A percentile compares a stretch with the other conserved stretches of the same genome.
Evolutionary conservation across 2,113 vertebrate species (phyloP).

Genomic region (Pseudolaguvia tuberculata): DNA sequence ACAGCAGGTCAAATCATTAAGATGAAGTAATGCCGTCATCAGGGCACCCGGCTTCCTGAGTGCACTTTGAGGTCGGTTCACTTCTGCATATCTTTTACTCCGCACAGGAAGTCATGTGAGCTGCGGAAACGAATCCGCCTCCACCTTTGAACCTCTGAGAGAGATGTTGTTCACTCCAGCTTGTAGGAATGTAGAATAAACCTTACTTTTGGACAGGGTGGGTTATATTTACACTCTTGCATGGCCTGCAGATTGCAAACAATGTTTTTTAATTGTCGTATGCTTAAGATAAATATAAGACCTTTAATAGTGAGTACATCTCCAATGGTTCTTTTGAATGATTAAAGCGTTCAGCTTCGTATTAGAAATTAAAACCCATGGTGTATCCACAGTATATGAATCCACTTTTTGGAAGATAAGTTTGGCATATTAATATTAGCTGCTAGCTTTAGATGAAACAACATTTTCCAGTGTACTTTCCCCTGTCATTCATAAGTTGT

Average conservation of each 20-base stretch:
- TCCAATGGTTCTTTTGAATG: no score
- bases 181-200: background rate
- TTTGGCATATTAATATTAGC: no score
- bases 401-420: background rate
- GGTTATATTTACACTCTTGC: background rate
- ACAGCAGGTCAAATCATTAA: constrained; percentile 57
- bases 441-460: no score
- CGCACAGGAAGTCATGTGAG: constrained; percentile 35
- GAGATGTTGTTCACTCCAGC: background rate
- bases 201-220: background rate
- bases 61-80: constrained; percentile 49
- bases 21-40: constrained; percentile 66
- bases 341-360: no score
- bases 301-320: background rate
- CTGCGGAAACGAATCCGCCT: constrained; percentile 23
- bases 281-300: background rate
- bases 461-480: no score
- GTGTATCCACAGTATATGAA: no score
- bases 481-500: no score
- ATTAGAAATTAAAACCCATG: no score
- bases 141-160: constrained; percentile 31
- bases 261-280: background rate
- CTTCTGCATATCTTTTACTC: constrained; percentile 39
- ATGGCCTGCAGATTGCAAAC: background rate
- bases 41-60: constrained; percentile 61